A percentile compares a stretch with the other conserved stretches of the same genome.
phyloP scores from a whole-genome alignment of 64 coral and sea anemone species.

The Exaiptasia diaphana region DNA sequence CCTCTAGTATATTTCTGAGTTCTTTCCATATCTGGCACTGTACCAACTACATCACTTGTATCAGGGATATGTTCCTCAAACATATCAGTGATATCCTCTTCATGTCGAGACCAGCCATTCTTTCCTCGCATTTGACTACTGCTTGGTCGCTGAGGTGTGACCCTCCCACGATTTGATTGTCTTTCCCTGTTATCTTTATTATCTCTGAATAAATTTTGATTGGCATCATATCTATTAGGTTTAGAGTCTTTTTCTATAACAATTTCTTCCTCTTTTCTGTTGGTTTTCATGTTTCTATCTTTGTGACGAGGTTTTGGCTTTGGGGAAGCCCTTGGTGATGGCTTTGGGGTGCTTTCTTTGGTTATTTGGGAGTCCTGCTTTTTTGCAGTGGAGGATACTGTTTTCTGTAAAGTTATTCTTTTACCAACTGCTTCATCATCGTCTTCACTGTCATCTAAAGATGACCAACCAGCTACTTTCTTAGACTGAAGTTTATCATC shows the following conservation, averaged over 20 bases:
- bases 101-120: not conserved
- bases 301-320: not conserved
- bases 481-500: not conserved
- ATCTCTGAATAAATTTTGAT: not conserved
- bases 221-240: not conserved
- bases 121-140: constrained; percentile 10
- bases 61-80: constrained; percentile 65
- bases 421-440: not conserved
- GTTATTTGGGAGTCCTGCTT: not conserved
- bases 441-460: constrained; percentile 3
- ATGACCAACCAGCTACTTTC: not conserved
- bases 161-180: not conserved
- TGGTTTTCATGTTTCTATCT: not conserved
- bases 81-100: constrained; percentile 36
- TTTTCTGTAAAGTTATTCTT: not conserved
- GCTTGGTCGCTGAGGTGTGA: constrained; percentile 20
- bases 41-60: not conserved
- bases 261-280: not conserved
- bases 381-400: not conserved
- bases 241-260: not conserved
- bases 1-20: no score
- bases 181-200: not conserved
- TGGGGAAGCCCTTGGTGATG: not conserved
- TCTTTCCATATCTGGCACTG: no score
- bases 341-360: not conserved